Base-by-base conservation (phyloP, 2,888 invertebrate species). In the Scaptomyza tumidula region DNA sequence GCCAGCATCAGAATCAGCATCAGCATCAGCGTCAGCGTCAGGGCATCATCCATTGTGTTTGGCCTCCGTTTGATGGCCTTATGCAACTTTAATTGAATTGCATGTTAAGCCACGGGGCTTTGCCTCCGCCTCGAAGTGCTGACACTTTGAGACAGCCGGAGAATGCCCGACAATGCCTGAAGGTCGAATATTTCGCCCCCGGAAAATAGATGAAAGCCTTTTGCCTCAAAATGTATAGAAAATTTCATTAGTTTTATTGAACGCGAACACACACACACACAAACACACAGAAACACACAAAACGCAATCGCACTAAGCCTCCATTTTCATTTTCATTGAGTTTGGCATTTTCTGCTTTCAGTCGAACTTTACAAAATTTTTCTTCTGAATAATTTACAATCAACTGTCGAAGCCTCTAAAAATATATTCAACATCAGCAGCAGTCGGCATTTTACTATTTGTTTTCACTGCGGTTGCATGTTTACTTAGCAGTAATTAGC, bases 81-180 rank as follows among this genome's bases (percentile, higher is more conserved):
- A 78, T 83, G 87, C 87, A 83, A 83, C 75, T 75, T 83, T 83
- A 83, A 83, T 83, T 83, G 83, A 83, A 83, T 83, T 83, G 83
- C 87, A 86, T 73, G 75, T 62, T 72, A 81, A 83, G 87, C 83
- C 69, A 59, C 27, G 13, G 57, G 71, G 72, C 60, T 71, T 71
- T 71, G 43, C 29, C 41, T 6, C 37, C 53, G 53, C 48, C 62
- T 67, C 72, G 19, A 77, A 50, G 73, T 62, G 53, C 63, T 66
- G 77, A 75, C 77, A 75, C 72, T 72, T 76, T 58, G 58, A 58
- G 64, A 50, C 54, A 49, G 39, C 13, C 39, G 19, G 41, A 41
- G 41, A 50, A 24, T 50, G 49, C 49, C 49, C 16, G 45, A 41
- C 16, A 50, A 24, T 50, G 50, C 50, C 50, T 35, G 35, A 50